Conservation (phyloP, 2,888 invertebrate species). For the Ypsolopha scabrella region DNA sequence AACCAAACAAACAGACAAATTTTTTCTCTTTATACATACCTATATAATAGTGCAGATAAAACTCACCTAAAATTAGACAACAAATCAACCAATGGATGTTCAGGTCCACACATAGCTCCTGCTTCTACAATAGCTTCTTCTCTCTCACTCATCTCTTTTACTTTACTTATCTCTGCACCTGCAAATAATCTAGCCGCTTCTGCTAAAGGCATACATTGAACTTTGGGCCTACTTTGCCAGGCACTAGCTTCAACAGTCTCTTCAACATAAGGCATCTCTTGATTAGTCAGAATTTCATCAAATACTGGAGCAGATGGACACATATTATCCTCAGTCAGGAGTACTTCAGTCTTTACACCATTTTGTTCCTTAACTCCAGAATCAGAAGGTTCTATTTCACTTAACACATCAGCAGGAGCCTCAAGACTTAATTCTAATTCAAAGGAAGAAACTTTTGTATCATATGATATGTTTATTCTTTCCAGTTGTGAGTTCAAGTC, state of each 20-base stretch:
- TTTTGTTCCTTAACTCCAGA: neutral
- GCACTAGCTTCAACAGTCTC: conserved; percentile 5
- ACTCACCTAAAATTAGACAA: conserved; percentile 51
- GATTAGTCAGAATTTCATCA: conserved; percentile 15
- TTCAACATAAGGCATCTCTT: conserved; percentile 7
- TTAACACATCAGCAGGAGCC: neutral
- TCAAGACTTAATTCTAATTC: neutral
- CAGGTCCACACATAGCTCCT: conserved; percentile 40
- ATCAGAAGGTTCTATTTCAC: neutral
- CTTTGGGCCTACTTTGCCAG: conserved; percentile 18
- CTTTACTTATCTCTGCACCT: conserved; percentile 40
- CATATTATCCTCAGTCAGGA: conserved; percentile 5
- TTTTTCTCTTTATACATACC: no score
- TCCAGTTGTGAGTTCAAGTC: neutral
- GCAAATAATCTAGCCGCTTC: conserved; percentile 43
- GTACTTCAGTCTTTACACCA: conserved; percentile 7
- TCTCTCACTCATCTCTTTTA: conserved; percentile 41
- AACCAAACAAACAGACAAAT: no score
- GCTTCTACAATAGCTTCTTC: conserved; percentile 47
- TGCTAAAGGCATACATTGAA: conserved; percentile 38
- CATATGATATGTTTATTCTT: neutral
- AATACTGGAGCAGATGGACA: conserved; percentile 47
- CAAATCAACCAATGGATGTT: conserved; percentile 54
- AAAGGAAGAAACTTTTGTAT: neutral
- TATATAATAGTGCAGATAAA: no score